Percentiles rank a stretch among this genome's conserved stretches.
Evolutionary conservation across 2,888 invertebrate genomes (phyloP).

Genomic region (Heteromyza rotundicornis): DNA sequence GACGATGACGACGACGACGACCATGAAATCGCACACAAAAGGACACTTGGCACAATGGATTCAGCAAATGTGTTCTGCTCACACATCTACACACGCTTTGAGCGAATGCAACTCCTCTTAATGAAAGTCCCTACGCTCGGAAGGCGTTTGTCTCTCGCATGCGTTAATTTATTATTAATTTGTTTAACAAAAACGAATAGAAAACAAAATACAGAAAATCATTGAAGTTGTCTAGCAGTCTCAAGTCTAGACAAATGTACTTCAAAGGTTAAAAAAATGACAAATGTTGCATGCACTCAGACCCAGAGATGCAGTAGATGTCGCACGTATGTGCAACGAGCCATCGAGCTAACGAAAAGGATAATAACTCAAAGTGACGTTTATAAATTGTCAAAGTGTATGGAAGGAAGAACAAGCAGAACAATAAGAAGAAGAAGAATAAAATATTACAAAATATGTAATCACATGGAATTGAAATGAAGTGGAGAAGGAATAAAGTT

Average conservation of each 20-base stretch:
- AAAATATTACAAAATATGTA: too few relatives aligned
- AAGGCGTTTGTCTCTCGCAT: not conserved
- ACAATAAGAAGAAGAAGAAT: too few relatives aligned
- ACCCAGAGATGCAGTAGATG: not conserved
- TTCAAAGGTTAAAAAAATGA: constrained; percentile 55
- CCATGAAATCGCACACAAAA: not conserved
- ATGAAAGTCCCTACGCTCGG: not conserved
- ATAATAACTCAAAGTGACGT: too few relatives aligned
- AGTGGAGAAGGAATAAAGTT: too few relatives aligned
- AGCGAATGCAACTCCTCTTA: not conserved
- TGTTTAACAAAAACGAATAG: not conserved
- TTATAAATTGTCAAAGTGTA: too few relatives aligned
- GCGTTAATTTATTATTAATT: not conserved
- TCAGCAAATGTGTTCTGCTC: too few relatives aligned
- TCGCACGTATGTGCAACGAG: not conserved
- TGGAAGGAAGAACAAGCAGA: too few relatives aligned
- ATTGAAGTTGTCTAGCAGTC: not conserved
- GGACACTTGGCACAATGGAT: not conserved
- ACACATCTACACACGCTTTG: too few relatives aligned
- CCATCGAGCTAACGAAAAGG: too few relatives aligned
- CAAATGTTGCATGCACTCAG: constrained; percentile 53
- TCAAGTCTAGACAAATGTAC: constrained; percentile 54
- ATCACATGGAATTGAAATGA: too few relatives aligned
- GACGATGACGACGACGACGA: not conserved
- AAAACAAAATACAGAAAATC: not conserved